Percentiles rank a stretch among this genome's conserved stretches.
phyloP scores from a whole-genome alignment of 2,888 invertebrate genomes.

The Drosophila merina region DNA sequence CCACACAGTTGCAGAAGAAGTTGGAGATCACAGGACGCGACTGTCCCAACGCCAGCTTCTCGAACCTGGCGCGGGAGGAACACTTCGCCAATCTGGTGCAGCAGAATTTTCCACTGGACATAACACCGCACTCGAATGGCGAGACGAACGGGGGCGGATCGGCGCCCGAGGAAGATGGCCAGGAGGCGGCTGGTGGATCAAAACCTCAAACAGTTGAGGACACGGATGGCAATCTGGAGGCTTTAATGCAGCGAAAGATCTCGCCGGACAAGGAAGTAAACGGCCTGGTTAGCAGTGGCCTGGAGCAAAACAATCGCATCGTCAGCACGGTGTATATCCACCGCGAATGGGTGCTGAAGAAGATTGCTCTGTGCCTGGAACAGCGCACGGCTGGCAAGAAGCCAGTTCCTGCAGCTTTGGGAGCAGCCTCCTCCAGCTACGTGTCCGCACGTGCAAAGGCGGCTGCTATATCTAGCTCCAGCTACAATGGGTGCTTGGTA shows the following conservation, averaged over 20 bases:
- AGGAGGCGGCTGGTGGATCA: conserved; percentile 47
- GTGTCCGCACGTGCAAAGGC: conserved; percentile 81
- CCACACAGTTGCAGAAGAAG: conserved; percentile 84
- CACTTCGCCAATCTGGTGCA: conserved; percentile 84
- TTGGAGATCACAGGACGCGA: conserved; percentile 82
- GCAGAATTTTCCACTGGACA: conserved; percentile 82
- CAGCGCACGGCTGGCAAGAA: conserved; percentile 93
- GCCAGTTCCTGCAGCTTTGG: conserved; percentile 71
- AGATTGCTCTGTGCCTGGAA: conserved; percentile 95
- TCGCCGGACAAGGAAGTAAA: conserved; percentile 83
- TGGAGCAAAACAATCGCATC: conserved; percentile 58
- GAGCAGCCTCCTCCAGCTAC: conserved; percentile 63
- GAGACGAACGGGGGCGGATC: conserved; percentile 58
- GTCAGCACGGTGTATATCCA: conserved; percentile 82
- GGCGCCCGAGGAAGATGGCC: conserved; percentile 70
- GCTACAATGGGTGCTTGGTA: conserved; percentile 92
- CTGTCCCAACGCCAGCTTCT: conserved; percentile 84
- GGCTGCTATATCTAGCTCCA: conserved; percentile 78
- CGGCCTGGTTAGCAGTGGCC: conserved; percentile 58
- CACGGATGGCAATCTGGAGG: conserved; percentile 81
- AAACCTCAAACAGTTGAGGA: conserved; percentile 58
- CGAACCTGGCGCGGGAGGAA: conserved; percentile 84
- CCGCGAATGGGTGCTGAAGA: conserved; percentile 98
- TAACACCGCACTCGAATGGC: conserved; percentile 51
- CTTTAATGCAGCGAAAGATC: conserved; percentile 82